These are phyloP conservation scores for Leptopilina drosophilae DNA, from an alignment of 2,888 invertebrate species.

Conservation along the genomic window DNA sequence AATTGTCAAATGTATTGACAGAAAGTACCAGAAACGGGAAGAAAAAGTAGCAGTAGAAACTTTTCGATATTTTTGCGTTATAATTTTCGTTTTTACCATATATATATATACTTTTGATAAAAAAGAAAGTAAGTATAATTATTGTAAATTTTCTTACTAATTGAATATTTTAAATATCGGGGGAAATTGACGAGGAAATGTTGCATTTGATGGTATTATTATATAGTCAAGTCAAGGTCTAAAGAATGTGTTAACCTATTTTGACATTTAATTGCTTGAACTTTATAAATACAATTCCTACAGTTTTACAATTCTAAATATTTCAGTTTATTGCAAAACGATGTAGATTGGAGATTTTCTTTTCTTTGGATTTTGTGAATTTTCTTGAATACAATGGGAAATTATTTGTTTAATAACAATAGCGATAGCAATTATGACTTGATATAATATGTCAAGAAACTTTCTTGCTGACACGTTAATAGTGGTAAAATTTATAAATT, in stretches of 20 bases:
- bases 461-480: too few relatives aligned
- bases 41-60: constrained; percentile 36
- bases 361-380: background rate
- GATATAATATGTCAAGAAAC: too few relatives aligned
- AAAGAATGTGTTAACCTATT: constrained; percentile 30
- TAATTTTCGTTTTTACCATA: constrained; percentile 25
- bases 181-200: background rate
- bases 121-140: constrained; percentile 24
- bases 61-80: constrained; percentile 37
- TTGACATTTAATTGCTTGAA: constrained; percentile 19
- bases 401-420: too few relatives aligned
- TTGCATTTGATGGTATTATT: constrained; percentile 9
- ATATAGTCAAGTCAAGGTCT: background rate
- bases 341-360: background rate
- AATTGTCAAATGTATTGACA: background rate
- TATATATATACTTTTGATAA: background rate
- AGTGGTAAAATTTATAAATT: too few relatives aligned
- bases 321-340: background rate
- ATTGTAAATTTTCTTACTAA: background rate
- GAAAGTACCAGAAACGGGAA: constrained; percentile 14
- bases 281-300: background rate
- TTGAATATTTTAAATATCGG: background rate
- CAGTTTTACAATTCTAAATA: constrained; percentile 5
- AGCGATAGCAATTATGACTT: too few relatives aligned
- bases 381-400: too few relatives aligned